These are phyloP conservation scores for Stenodera caucasica DNA, from an alignment of 2,888 invertebrate species.

Conservation along the genomic window DNA sequence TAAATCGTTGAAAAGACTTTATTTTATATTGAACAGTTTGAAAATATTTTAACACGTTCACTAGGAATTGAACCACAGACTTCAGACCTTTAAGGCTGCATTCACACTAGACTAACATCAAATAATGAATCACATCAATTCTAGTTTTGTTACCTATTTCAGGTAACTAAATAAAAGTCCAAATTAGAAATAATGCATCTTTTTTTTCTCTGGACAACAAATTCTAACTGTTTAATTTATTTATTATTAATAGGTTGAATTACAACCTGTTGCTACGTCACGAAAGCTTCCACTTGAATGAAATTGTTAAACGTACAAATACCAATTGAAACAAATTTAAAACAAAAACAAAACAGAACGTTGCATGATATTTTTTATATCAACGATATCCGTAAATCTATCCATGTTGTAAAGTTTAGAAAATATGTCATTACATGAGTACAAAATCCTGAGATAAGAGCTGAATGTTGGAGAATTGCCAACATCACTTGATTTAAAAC, in stretches of 20 bases:
- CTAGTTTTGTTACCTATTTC: too few relatives aligned
- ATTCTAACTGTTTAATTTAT: background rate
- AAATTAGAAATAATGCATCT: too few relatives aligned
- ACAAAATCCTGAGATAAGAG: background rate
- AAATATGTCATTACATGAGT: background rate
- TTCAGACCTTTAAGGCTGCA: too few relatives aligned
- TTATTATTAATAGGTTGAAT: background rate
- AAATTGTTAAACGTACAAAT: background rate
- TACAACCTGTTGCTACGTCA: background rate
- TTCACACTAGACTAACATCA: too few relatives aligned
- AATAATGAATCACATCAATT: too few relatives aligned
- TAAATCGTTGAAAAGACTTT: too few relatives aligned
- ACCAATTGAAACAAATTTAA: background rate
- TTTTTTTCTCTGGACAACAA: too few relatives aligned
- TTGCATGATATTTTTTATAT: background rate
- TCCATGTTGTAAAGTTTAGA: background rate
- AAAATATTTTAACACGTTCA: too few relatives aligned
- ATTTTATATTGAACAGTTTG: too few relatives aligned
- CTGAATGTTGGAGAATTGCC: background rate
- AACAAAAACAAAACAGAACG: background rate
- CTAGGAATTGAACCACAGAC: too few relatives aligned
- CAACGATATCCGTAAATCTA: background rate
- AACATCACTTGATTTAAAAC: background rate
- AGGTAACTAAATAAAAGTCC: too few relatives aligned
- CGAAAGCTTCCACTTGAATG: background rate